Base-by-base conservation (phyloP, 2,888 invertebrate genomes). In the Catocala sponsa region DNA sequence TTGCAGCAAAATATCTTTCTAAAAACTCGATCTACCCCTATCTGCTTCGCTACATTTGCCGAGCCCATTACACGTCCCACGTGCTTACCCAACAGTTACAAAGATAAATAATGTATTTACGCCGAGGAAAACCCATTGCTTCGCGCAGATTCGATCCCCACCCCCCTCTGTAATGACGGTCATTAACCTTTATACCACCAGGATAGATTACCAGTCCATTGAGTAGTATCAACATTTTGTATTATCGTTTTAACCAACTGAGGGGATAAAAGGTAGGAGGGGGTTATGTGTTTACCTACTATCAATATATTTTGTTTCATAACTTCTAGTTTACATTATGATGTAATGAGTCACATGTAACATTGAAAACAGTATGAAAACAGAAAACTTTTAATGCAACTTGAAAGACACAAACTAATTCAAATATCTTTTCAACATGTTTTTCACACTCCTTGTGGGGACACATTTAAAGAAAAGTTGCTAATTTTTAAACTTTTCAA, bases 1-100 rank as follows among this genome's bases (percentile, higher is more conserved):
- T 49, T 59, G 53, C 9, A 12, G n/a, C 25, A 47, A 43, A 52
- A 52, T n/a, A 50, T 12, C 4, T 35, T 4, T 10, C 32, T 7
- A 63, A 67, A 76, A 61, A 47, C 46, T 54, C 50, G 32, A 42
- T 47, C 49, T 63, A 55, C 59, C 48, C 68, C 67, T 70, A 78
- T 76, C 78, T 70, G 65, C 76, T 63, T 60, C 76, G 55, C 60
- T 75, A 78, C 78, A 78, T 76, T 76, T 75, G 70, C 62, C 72
- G 59, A 72, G 53, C 65, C 78, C 76, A 75, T 76, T 76, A 75
- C 66, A 68, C 60, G 51, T 59, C 59, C 64, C 61, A 58, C 65
- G 71, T 74, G 74, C 64, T 71, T 64, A 71, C 63, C 77, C 51
- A 70, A 61, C 76, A 70, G 76, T 78, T 76, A 72, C 61, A 68